These are phyloP conservation scores for Porites lutea DNA, from an alignment of 64 coral and sea anemone species.

Conservation along the genomic window DNA sequence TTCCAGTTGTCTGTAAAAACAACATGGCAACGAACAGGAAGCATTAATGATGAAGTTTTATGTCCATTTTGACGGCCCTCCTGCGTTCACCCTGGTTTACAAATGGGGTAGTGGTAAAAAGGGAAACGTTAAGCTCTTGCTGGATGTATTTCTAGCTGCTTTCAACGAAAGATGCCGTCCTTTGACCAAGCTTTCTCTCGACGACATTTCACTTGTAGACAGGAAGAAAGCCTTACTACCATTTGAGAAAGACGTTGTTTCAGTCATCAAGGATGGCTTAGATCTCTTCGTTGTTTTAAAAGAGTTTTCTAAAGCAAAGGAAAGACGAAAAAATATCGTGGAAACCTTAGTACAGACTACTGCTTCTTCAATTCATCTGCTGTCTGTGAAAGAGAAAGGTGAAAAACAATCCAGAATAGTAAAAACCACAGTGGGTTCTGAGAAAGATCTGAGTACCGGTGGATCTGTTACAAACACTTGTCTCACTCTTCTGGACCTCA, in stretches of 20 bases:
- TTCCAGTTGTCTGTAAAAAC: no score
- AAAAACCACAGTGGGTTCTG: neutral
- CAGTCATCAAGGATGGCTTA: slow-evolving; percentile 57
- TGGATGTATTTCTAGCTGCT: slow-evolving; percentile 26
- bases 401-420: neutral
- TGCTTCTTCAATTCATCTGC: neutral
- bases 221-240: slow-evolving; percentile 30
- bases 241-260: slow-evolving; percentile 8
- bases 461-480: neutral
- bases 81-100: slow-evolving; percentile 62
- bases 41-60: slow-evolving; percentile 67
- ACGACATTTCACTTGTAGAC: slow-evolving; percentile 25
- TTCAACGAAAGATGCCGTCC: slow-evolving; percentile 47
- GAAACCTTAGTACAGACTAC: neutral
- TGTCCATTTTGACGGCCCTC: slow-evolving; percentile 66
- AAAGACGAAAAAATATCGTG: slow-evolving; percentile 7
- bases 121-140: slow-evolving; percentile 42
- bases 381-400: neutral
- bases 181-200: neutral
- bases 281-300: slow-evolving; percentile 62
- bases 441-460: neutral
- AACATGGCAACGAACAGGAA: no score
- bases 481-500: neutral
- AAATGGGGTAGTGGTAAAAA: slow-evolving; percentile 46
- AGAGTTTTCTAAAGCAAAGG: neutral